Percentiles rank a stretch among this genome's conserved stretches.
Evolutionary conservation across 2,888 invertebrate species (phyloP).

Genomic region (Herminia tarsipennalis): DNA sequence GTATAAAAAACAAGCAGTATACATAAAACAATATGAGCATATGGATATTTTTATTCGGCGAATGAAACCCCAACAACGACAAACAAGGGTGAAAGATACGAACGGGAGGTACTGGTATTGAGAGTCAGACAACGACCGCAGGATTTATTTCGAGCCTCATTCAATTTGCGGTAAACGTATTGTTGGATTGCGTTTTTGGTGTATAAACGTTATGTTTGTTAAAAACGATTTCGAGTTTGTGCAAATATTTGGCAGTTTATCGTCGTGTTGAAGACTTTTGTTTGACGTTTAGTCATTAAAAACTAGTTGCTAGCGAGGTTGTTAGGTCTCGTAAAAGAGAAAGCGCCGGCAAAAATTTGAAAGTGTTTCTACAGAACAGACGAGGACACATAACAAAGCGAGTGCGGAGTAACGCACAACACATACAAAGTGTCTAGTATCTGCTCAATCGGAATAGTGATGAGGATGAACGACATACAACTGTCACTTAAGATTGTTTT

Average conservation of each 20-base stretch:
- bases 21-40: slow-evolving; percentile 46
- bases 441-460: slow-evolving; percentile 67
- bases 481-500: slow-evolving; percentile 9
- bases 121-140: slow-evolving; percentile 78
- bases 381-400: slow-evolving; percentile 66
- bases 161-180: slow-evolving; percentile 82
- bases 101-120: slow-evolving; percentile 65
- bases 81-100: slow-evolving; percentile 75
- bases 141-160: slow-evolving; percentile 82
- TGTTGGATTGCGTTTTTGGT: slow-evolving; percentile 75
- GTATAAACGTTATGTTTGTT: slow-evolving; percentile 56
- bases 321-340: slow-evolving; percentile 59
- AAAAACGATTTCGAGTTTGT: slow-evolving; percentile 45
- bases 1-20: slow-evolving; percentile 39
- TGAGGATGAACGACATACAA: slow-evolving; percentile 51
- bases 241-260: slow-evolving; percentile 2
- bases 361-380: slow-evolving; percentile 67
- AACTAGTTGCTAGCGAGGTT: slow-evolving; percentile 27
- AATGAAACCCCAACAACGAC: slow-evolving; percentile 67
- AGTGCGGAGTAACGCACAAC: slow-evolving; percentile 59
- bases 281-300: slow-evolving; percentile 19
- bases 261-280: not conserved
- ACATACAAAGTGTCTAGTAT: slow-evolving; percentile 70
- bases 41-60: slow-evolving; percentile 59
- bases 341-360: slow-evolving; percentile 67